Evolutionary conservation across 1,140 invertebrate species (phyloP), one percentile per base, ranked within the genome.

Genomic region (Leptinotarsa texana): DNA sequence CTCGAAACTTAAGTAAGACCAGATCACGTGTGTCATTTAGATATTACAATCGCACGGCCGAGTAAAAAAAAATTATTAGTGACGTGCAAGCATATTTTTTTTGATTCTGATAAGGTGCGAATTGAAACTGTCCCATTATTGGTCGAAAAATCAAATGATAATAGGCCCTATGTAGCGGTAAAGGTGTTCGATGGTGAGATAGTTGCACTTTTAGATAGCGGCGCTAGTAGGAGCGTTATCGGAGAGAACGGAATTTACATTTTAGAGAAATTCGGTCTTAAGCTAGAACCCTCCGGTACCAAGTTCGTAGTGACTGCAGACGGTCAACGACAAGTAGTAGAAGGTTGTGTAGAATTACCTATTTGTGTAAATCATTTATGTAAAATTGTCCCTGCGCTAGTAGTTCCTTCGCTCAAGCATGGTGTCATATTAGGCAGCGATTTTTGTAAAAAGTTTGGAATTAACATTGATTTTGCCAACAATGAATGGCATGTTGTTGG

Each of bases 331-430:
- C 67, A 69, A 42, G 15, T 13, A 13, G 42, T 69, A 15, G 42
- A 33, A 18, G 67, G 67, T 18, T 17, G 13, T 13, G 67, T 69
- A 18, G 42, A 17, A 15, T 42, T 69, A 17, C 67, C 67, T 24
- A 69, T 69, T 69, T 33, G 27, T 33, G 27, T 33, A 33, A 27
- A 66, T 18, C 88, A 21, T 79, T 89, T n/a, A 74, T 75, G 18
- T 33, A 33, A 33, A 33, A 33, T 33, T 33, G 6, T 33, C 27
- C 27, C 27, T 33, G 27, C 27, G 27, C 27, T 33, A 33, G 27
- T 67, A 67, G 66, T 67, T 24, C 66, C 66, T 33, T 67, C 66
- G 17, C 27, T 67, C 8, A 67, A 67, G n/a, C 27, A 67, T 33
- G 27, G 27, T 24, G 17, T 67, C 33, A 67, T 67, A 22, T 67